Percentiles rank a stretch among this genome's conserved stretches.
These are phyloP conservation scores for Oopsacas minuta DNA, from an alignment of 37 sponge, comb jelly and placozoan species.

Conservation along the genomic window DNA sequence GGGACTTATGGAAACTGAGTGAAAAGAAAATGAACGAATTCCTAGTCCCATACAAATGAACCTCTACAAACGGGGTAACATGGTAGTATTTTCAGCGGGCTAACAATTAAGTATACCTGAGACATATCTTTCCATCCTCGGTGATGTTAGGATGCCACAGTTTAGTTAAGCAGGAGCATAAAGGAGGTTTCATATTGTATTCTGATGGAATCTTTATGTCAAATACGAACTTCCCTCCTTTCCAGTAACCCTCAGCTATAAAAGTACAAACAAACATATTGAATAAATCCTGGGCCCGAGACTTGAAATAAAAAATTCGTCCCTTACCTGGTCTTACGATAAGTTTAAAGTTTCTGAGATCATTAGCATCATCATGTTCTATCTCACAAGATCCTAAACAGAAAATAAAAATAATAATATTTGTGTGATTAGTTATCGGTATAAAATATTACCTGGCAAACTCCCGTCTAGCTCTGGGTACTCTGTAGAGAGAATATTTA, in stretches of 20 bases:
- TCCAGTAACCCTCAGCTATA: constrained; percentile 67
- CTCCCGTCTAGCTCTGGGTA: neutral
- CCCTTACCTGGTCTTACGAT: constrained; percentile 30
- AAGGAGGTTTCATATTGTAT: constrained; percentile 59
- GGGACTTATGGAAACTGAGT: no score
- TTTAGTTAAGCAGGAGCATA: constrained; percentile 36
- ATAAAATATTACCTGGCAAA: neutral
- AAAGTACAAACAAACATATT: neutral
- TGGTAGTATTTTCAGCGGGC: no score
- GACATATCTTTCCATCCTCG: constrained; percentile 63
- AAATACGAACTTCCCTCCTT: constrained; percentile 48
- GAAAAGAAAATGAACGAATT: no score
- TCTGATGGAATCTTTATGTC: constrained; percentile 39
- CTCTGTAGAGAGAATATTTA: neutral
- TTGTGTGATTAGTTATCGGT: neutral
- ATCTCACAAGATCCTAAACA: constrained; percentile 35
- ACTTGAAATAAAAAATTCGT: no score
- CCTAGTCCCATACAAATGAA: no score
- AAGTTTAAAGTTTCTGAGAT: constrained; percentile 43
- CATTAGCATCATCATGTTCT: constrained; percentile 40
- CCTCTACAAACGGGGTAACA: no score
- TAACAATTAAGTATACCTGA: no score
- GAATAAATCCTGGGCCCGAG: neutral
- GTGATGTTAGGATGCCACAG: constrained; percentile 77
- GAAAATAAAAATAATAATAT: neutral